Evolutionary conservation across 2,797 vertebrate genomes (phyloP).

Genomic region (Vultur gryphus): DNA sequence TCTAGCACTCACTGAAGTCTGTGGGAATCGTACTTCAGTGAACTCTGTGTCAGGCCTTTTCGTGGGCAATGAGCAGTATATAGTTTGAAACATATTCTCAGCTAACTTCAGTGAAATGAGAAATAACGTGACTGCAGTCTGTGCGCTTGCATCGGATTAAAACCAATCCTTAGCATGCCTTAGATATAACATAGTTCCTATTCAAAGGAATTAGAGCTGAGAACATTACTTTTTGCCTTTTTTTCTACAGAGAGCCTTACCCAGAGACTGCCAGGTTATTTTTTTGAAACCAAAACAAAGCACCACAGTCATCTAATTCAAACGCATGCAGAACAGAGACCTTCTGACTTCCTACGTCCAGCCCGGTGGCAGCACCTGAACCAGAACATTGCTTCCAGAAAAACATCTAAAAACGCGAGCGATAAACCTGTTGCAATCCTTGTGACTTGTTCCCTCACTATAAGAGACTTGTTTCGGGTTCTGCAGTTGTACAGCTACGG

Average conservation of each 20-base stretch:
- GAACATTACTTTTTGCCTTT: background rate
- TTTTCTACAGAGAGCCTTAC: background rate
- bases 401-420: accelerated
- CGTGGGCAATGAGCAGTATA: background rate
- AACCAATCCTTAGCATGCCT: background rate
- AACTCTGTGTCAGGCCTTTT: background rate
- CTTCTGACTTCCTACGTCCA: background rate
- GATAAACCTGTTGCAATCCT: background rate
- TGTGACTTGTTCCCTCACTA: background rate
- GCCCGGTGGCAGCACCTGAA: background rate
- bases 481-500: background rate
- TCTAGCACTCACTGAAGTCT: background rate
- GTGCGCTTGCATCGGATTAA: background rate
- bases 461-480: background rate
- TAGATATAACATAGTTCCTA: background rate
- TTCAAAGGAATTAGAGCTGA: background rate
- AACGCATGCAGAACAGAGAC: background rate
- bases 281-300: background rate
- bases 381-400: background rate
- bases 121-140: background rate
- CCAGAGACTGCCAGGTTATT: background rate
- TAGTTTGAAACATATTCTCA: background rate
- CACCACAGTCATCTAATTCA: background rate
- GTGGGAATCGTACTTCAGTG: background rate
- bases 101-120: background rate